Evolutionary conservation across 2,888 invertebrate genomes (phyloP).

Genomic region (Folsomia candida): DNA sequence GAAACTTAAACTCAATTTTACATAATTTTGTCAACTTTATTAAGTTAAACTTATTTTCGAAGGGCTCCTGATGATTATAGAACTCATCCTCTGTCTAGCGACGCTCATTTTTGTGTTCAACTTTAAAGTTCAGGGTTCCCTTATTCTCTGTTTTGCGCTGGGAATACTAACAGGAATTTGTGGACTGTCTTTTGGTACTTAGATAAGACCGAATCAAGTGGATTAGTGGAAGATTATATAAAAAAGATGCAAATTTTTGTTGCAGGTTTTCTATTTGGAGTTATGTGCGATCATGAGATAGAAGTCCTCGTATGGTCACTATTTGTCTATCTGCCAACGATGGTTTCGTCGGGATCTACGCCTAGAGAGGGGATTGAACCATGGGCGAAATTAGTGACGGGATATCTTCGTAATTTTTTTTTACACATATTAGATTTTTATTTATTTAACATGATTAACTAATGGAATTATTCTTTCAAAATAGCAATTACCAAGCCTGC

Average conservation of each 20-base stretch:
- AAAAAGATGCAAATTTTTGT: too few relatives aligned
- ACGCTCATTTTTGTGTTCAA: not conserved
- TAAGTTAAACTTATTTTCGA: too few relatives aligned
- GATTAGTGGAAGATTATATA: too few relatives aligned
- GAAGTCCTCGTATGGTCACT: conserved; percentile 73
- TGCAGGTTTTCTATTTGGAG: conserved; percentile 81
- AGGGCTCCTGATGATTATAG: not conserved
- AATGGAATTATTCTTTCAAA: too few relatives aligned
- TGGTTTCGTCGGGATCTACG: conserved; percentile 68
- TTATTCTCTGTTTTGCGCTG: not conserved
- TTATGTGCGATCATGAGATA: conserved; percentile 83
- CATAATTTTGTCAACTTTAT: too few relatives aligned
- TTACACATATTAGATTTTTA: conserved; percentile 24
- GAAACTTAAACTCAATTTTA: too few relatives aligned
- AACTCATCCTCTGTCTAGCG: not conserved
- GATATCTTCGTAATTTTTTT: conserved; percentile 55
- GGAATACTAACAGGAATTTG: not conserved
- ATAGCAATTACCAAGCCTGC: conserved; percentile 23
- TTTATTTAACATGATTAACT: too few relatives aligned
- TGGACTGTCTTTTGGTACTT: conserved; percentile 4
- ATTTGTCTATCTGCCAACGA: conserved; percentile 27
- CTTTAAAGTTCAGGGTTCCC: not conserved
- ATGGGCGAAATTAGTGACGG: conserved; percentile 61
- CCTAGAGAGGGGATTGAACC: conserved; percentile 90
- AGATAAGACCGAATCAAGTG: too few relatives aligned